Conservation (phyloP, 2,113 vertebrate species). For the Psettodes erumei region DNA sequence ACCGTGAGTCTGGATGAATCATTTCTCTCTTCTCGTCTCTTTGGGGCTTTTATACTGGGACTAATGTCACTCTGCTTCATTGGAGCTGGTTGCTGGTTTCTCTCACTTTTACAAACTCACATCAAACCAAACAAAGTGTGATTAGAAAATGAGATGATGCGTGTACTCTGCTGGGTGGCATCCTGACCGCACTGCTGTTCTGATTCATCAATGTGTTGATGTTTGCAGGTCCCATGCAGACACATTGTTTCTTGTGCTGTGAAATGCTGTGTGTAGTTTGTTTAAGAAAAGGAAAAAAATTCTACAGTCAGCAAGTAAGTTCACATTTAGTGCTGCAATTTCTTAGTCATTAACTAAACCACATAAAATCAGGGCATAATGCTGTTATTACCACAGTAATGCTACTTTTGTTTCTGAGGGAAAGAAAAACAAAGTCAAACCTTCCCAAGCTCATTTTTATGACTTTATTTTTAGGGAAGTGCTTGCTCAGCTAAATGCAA, state of each 20-base stretch:
- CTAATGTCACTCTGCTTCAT: neutral
- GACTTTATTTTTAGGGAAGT: no score
- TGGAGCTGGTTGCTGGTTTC: neutral
- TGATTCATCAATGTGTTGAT: no score
- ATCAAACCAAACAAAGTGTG: neutral
- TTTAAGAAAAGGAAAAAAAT: no score
- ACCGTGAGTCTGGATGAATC: constrained; percentile 13
- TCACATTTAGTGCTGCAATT: neutral
- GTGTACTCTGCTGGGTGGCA: neutral
- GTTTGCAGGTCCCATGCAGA: no score
- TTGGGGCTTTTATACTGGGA: neutral
- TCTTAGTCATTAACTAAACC: neutral
- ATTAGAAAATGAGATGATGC: neutral
- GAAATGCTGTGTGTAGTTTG: no score
- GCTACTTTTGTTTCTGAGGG: no score
- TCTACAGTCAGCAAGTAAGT: no score
- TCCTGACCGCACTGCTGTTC: neutral
- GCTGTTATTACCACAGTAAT: no score
- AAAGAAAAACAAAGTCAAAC: no score
- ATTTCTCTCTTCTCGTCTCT: neutral
- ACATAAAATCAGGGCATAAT: neutral
- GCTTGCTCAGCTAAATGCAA: no score
- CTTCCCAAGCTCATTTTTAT: no score
- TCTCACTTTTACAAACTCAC: neutral
- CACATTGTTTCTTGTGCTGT: no score